phyloP scores from a whole-genome alignment of 2,888 invertebrate genomes.

The Acrobasis repandana region DNA sequence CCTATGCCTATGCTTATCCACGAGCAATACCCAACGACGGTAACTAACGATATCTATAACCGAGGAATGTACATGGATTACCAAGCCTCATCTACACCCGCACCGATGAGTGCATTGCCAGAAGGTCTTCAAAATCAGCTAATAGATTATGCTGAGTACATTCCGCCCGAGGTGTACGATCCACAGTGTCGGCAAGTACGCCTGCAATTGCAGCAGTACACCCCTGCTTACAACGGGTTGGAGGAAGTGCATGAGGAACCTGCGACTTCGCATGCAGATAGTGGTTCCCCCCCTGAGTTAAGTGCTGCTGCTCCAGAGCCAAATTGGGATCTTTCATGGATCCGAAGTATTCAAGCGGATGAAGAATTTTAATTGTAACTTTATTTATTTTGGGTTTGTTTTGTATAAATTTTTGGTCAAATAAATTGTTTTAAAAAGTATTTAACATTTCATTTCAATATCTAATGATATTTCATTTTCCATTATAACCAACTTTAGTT shows the following conservation, averaged over 20 bases:
- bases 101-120: conserved; percentile 29
- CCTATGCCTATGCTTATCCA: conserved; percentile 40
- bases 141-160: conserved; percentile 38
- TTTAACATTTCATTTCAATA: no score
- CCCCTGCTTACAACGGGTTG: not conserved
- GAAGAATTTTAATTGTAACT: conserved; percentile 43
- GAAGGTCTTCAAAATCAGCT: conserved; percentile 31
- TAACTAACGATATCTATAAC: conserved; percentile 37
- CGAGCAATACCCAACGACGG: conserved; percentile 40
- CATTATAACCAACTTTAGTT: no score
- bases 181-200: conserved; percentile 37
- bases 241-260: conserved; percentile 30
- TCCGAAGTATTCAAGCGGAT: conserved; percentile 48
- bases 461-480: no score
- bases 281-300: conserved; percentile 30
- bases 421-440: no score
- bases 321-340: conserved; percentile 64
- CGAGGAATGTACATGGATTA: conserved; percentile 46
- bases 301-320: conserved; percentile 37
- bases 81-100: conserved; percentile 37
- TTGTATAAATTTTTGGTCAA: not conserved
- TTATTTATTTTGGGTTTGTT: not conserved
- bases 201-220: conserved; percentile 38
- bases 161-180: conserved; percentile 28
- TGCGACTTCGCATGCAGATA: conserved; percentile 31